Evolutionary conservation across 2,888 invertebrate species (phyloP).

Genomic region (Chloroclysta siterata): DNA sequence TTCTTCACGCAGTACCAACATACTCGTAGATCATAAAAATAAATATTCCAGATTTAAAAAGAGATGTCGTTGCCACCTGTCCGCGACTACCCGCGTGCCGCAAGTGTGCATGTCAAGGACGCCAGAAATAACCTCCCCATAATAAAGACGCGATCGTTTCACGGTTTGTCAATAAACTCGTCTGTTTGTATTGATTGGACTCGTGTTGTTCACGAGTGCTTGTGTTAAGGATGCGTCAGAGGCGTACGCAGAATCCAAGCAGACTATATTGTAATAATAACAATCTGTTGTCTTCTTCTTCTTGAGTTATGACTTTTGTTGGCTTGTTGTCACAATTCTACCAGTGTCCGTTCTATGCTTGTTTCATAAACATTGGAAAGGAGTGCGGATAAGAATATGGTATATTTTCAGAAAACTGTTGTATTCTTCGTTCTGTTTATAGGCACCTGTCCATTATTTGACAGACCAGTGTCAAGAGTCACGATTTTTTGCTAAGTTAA

Average conservation of each 20-base stretch:
- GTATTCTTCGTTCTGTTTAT: no score
- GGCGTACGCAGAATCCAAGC: not conserved
- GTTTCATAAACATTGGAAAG: no score
- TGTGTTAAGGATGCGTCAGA: not conserved
- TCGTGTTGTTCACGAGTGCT: not conserved
- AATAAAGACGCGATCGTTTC: slow-evolving; percentile 15
- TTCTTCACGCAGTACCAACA: not conserved
- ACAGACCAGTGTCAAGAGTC: no score
- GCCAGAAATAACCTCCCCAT: slow-evolving; percentile 41
- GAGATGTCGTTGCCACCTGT: slow-evolving; percentile 21
- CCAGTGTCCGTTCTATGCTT: no score
- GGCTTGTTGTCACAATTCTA: no score
- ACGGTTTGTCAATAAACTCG: slow-evolving; percentile 29
- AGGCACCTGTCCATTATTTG: no score
- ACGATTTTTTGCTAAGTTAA: no score
- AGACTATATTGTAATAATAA: no score
- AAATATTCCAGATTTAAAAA: slow-evolving; percentile 11
- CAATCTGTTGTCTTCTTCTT: no score
- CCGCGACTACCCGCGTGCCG: slow-evolving; percentile 37
- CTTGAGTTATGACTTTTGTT: no score
- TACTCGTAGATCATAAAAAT: not conserved
- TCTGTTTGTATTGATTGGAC: slow-evolving; percentile 38
- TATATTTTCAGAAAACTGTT: no score
- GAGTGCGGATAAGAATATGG: no score
- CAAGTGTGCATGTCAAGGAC: slow-evolving; percentile 48